Percentiles rank a stretch among this genome's conserved stretches.
phyloP scores from a whole-genome alignment of 2,888 invertebrate species.

The Xestia sexstrigata region DNA sequence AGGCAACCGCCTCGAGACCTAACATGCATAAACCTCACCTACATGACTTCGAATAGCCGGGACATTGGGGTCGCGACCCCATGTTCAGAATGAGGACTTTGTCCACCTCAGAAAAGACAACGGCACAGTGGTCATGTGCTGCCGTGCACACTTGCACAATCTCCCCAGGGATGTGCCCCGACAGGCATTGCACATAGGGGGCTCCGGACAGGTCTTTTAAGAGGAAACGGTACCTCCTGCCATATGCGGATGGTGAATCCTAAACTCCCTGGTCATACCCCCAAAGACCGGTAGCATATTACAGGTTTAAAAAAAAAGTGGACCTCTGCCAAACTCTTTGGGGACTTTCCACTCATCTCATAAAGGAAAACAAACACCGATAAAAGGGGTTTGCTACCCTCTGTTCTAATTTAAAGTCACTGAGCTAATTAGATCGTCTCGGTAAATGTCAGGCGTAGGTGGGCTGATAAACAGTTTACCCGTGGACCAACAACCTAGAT shows the following conservation, averaged over 20 bases:
- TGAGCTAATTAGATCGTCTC: constrained; percentile 20
- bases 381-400: background rate
- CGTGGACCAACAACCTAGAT: constrained; percentile 5
- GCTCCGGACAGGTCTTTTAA: background rate
- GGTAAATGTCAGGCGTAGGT: constrained; percentile 49
- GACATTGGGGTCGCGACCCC: no score
- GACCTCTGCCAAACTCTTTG: background rate
- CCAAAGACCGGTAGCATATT: background rate
- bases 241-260: background rate
- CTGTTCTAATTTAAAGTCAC: background rate
- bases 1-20: background rate
- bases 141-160: no score
- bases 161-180: background rate
- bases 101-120: no score
- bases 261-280: background rate
- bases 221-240: background rate
- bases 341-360: background rate
- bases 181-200: background rate
- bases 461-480: constrained; percentile 23
- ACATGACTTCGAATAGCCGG: no score
- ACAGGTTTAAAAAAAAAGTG: background rate
- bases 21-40: no score
- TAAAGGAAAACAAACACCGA: background rate
- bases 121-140: no score
- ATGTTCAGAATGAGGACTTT: no score